phyloP scores from a whole-genome alignment of 2,797 vertebrate species.

The Pseudomugil gertrudae region DNA sequence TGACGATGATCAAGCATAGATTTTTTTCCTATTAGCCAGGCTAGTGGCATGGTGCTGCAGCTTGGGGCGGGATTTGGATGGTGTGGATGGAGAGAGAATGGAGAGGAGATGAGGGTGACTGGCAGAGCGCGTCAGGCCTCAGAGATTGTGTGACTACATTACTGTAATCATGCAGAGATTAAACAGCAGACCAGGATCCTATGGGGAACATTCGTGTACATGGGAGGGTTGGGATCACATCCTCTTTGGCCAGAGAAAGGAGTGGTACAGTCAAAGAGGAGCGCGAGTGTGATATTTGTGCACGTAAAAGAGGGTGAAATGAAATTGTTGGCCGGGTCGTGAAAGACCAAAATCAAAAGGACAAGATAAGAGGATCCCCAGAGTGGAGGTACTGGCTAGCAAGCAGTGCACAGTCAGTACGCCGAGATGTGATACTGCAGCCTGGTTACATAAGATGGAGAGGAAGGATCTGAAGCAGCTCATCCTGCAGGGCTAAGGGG shows the following conservation, averaged over 20 bases:
- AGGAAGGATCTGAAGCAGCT: constrained; percentile 36
- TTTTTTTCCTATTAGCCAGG: constrained; percentile 45
- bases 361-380: constrained; percentile 33
- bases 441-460: constrained; percentile 41
- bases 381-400: constrained; percentile 29
- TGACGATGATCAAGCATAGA: constrained; percentile 40
- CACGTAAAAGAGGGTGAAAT: constrained; percentile 7
- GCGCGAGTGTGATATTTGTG: constrained; percentile 12
- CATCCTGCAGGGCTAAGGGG: constrained; percentile 20
- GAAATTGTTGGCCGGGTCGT: constrained; percentile 22
- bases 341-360: constrained; percentile 27
- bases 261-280: constrained; percentile 24
- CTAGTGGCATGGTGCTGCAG: constrained; percentile 40
- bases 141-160: constrained; percentile 42
- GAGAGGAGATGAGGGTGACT: not conserved
- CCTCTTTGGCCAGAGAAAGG: constrained; percentile 37
- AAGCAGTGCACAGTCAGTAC: constrained; percentile 25
- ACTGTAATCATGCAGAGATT: constrained; percentile 72
- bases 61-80: constrained; percentile 56
- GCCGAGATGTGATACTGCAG: constrained; percentile 29
- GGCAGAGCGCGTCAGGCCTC: not conserved
- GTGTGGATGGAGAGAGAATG: constrained; percentile 26
- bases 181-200: constrained; percentile 64
- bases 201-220: constrained; percentile 53
- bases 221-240: constrained; percentile 55